Percentiles rank a stretch among this genome's conserved stretches.
These are phyloP conservation scores for Polypedilum pembai DNA, from an alignment of 1,140 invertebrate genomes.

Conservation along the genomic window DNA sequence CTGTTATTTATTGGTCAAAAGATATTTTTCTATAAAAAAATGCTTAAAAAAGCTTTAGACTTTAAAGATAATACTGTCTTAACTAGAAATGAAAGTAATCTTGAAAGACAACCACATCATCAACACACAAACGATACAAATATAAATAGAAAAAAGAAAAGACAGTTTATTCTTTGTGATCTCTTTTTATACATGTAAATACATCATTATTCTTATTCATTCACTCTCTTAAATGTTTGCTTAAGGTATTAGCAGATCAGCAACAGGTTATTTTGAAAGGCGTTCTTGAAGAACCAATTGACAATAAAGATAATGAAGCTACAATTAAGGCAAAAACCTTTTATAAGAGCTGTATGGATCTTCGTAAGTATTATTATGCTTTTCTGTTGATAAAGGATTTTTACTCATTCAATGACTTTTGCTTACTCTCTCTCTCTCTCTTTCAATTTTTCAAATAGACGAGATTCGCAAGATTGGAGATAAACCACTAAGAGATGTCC, in stretches of 20 bases:
- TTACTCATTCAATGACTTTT: slow-evolving; percentile 25
- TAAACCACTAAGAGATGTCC: slow-evolving; percentile 50
- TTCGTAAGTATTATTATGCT: slow-evolving; percentile 57
- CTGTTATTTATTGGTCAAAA: no score
- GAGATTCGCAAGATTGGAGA: slow-evolving; percentile 65
- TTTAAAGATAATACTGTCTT: no score
- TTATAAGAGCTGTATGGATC: slow-evolving; percentile 80
- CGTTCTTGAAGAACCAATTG: slow-evolving; percentile 60
- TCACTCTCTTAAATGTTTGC: background rate
- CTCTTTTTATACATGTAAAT: background rate
- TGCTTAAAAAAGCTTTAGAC: no score
- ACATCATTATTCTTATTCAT: background rate
- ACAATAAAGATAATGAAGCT: slow-evolving; percentile 56
- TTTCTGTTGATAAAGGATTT: background rate
- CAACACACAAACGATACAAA: background rate
- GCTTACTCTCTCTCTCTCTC: background rate
- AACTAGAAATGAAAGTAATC: background rate
- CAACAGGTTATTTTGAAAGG: slow-evolving; percentile 76
- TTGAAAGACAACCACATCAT: background rate
- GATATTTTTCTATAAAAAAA: no score
- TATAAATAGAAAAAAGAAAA: background rate
- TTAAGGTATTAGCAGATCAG: slow-evolving; percentile 68
- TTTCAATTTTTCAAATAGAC: slow-evolving; percentile 45
- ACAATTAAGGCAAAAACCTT: slow-evolving; percentile 76
- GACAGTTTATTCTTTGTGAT: background rate